These are phyloP conservation scores for Coreoperca whiteheadi DNA, from an alignment of 2,113 vertebrate genomes.

Conservation along the genomic window DNA sequence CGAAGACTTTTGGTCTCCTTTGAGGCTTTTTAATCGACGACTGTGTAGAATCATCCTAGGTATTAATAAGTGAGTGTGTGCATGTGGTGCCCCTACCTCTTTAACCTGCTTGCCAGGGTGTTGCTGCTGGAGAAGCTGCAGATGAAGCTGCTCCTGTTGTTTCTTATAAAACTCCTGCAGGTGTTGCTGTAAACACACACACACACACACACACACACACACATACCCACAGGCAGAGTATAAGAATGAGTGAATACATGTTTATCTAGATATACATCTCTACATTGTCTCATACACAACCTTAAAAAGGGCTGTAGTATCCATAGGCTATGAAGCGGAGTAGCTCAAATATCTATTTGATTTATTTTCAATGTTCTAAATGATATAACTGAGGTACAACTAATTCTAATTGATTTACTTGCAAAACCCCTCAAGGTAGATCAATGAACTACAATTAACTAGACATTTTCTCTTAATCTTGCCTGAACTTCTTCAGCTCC, in stretches of 20 bases:
- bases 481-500: slow-evolving; percentile 5
- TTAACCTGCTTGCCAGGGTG: slow-evolving; percentile 97
- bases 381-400: background rate
- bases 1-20: background rate
- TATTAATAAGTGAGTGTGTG: background rate
- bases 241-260: slow-evolving; percentile 1
- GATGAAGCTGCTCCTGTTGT: slow-evolving; percentile 99
- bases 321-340: background rate
- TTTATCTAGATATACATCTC: background rate
- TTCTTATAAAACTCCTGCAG: slow-evolving; percentile 99
- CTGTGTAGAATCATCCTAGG: background rate
- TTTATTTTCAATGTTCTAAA: background rate
- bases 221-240: slow-evolving; percentile 7
- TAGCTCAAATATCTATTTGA: background rate
- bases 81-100: slow-evolving; percentile 86
- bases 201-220: slow-evolving; percentile 76
- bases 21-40: background rate
- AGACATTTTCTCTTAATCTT: slow-evolving; percentile 7
- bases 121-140: slow-evolving; percentile 99
- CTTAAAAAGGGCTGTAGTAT: background rate
- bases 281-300: background rate
- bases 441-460: background rate
- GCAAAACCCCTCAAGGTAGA: background rate
- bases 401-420: slow-evolving; percentile 14
- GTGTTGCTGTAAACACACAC: slow-evolving; percentile 92